These are phyloP conservation scores for Notolepis coatsorum DNA, from an alignment of 2,797 vertebrate genomes.

Conservation along the genomic window DNA sequence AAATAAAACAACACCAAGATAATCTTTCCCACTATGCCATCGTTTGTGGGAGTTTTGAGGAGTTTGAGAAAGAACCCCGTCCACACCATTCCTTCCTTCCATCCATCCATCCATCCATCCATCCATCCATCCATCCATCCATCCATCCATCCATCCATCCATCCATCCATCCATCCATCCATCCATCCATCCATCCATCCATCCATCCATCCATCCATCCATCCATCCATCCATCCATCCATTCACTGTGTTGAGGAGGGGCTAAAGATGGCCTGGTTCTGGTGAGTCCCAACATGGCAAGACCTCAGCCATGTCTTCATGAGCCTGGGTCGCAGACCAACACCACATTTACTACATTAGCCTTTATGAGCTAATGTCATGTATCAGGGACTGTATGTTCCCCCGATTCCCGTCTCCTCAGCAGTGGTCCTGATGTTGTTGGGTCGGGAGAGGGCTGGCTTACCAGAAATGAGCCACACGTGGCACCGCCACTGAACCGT, in stretches of 20 bases:
- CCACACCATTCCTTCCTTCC: background rate
- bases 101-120: background rate
- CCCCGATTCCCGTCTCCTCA: slow-evolving; percentile 54
- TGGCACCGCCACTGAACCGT: slow-evolving; percentile 78
- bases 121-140: background rate
- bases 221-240: background rate
- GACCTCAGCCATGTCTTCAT: slow-evolving; percentile 1
- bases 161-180: background rate
- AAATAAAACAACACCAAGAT: no score
- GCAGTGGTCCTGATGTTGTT: slow-evolving; percentile 69
- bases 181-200: background rate
- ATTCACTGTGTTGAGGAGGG: background rate
- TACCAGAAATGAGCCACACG: slow-evolving; percentile 75
- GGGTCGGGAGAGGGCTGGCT: slow-evolving; percentile 61
- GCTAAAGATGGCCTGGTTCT: background rate
- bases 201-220: background rate
- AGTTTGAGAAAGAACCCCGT: no score
- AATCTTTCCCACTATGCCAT: no score
- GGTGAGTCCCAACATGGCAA: background rate
- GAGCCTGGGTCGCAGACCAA: background rate
- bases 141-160: background rate
- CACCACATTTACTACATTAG: slow-evolving; percentile 16
- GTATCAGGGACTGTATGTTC: slow-evolving; percentile 53
- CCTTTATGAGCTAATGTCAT: slow-evolving; percentile 38
- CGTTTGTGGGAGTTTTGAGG: no score